Conservation (phyloP, 1,140 invertebrate species). For the Cyrtorhinus lividipennis region DNA sequence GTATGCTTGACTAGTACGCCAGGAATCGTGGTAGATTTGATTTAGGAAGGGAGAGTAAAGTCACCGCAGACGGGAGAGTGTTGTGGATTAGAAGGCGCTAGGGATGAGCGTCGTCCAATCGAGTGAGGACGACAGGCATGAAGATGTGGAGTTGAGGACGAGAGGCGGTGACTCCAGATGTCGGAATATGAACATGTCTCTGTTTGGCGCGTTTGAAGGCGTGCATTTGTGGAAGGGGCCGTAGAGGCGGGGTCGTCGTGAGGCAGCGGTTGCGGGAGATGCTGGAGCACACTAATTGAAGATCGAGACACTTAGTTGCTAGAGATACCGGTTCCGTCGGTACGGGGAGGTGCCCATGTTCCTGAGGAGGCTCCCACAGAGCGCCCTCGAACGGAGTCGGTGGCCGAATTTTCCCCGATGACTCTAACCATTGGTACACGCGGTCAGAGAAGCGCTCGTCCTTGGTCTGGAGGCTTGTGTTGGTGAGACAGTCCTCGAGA, state of each 20-base stretch:
- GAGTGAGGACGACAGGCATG: conserved; percentile 34
- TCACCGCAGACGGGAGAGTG: too few relatives aligned
- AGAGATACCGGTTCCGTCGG: conserved; percentile 1
- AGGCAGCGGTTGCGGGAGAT: too few relatives aligned
- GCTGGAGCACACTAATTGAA: conserved; percentile 24
- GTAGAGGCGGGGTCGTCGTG: not conserved
- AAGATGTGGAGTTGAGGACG: conserved; percentile 46
- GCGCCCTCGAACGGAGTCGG: conserved; percentile 7
- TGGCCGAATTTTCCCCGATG: conserved; percentile 30
- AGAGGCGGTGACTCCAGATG: not conserved
- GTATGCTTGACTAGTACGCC: too few relatives aligned
- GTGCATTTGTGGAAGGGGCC: not conserved
- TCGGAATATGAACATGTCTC: not conserved
- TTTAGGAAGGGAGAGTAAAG: too few relatives aligned
- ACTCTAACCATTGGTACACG: conserved; percentile 42
- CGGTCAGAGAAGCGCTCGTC: conserved; percentile 33
- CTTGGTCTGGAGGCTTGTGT: conserved; percentile 2
- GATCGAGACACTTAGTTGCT: conserved; percentile 28
- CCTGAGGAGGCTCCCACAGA: conserved; percentile 34
- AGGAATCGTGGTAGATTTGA: too few relatives aligned
- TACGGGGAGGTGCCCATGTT: conserved; percentile 29
- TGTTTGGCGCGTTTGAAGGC: not conserved
- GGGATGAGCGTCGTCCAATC: not conserved
- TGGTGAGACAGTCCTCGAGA: conserved; percentile 18
- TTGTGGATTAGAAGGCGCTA: too few relatives aligned